Conservation (phyloP, 2,888 invertebrate species). For the Leptinotarsa tumamoca region DNA sequence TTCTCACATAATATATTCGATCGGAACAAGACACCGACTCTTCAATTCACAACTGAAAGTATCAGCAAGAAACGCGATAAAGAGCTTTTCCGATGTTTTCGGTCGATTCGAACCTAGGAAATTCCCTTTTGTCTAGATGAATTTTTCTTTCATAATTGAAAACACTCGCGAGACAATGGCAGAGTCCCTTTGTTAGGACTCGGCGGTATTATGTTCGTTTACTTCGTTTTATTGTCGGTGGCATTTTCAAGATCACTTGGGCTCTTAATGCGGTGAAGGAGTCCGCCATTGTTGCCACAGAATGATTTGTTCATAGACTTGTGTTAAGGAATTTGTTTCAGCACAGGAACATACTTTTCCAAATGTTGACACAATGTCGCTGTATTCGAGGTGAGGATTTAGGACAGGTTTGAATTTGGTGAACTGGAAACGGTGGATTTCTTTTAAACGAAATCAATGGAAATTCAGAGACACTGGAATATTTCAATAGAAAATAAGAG, state of each 20-base stretch:
- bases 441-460: too few relatives aligned
- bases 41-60: not conserved
- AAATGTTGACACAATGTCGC: not conserved
- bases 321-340: conserved; percentile 1
- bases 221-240: conserved; percentile 15
- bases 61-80: not conserved
- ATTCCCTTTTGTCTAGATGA: conserved; percentile 7
- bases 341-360: not conserved
- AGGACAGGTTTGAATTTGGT: not conserved
- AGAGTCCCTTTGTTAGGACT: conserved; percentile 13
- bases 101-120: not conserved
- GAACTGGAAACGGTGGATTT: too few relatives aligned
- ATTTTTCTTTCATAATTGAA: conserved; percentile 20
- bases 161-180: conserved; percentile 11
- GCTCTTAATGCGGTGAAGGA: conserved; percentile 13
- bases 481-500: too few relatives aligned
- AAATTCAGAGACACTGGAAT: too few relatives aligned
- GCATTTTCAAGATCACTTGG: conserved; percentile 13
- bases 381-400: not conserved
- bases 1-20: too few relatives aligned
- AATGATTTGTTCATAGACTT: not conserved
- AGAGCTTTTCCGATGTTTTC: not conserved
- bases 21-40: too few relatives aligned
- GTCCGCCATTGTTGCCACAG: conserved; percentile 1
- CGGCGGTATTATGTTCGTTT: conserved; percentile 17